phyloP scores from a whole-genome alignment of 2,888 invertebrate species.

The Habrosyne pyritoides region DNA sequence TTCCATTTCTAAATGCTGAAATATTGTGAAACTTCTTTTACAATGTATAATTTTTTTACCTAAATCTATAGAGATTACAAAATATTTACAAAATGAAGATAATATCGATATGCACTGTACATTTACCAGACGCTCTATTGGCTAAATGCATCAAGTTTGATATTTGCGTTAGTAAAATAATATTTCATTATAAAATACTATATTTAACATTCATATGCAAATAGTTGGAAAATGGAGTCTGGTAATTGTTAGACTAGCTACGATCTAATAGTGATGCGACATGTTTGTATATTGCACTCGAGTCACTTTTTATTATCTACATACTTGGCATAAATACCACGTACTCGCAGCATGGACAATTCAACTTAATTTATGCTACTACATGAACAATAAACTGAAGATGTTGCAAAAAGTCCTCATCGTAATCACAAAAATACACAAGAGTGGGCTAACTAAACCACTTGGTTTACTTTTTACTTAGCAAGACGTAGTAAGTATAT shows the following conservation, averaged over 20 bases:
- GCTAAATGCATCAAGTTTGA: constrained; percentile 46
- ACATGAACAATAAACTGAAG: no score
- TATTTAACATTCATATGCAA: constrained; percentile 10
- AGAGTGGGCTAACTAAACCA: not conserved
- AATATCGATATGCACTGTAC: constrained; percentile 74
- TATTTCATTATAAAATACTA: not conserved
- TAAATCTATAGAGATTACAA: constrained; percentile 55
- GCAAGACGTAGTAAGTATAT: not conserved
- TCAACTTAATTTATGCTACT: no score
- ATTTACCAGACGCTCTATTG: constrained; percentile 59
- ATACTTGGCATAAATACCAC: no score
- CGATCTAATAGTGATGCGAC: constrained; percentile 15
- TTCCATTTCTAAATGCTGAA: constrained; percentile 65
- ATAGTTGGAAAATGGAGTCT: constrained; percentile 36
- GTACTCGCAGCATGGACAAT: no score
- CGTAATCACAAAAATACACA: not conserved
- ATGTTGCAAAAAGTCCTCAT: not conserved
- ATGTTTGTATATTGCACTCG: constrained; percentile 14
- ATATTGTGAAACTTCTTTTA: constrained; percentile 56
- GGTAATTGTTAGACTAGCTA: constrained; percentile 56
- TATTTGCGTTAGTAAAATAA: not conserved
- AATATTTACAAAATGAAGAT: constrained; percentile 77
- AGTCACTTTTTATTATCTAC: not conserved
- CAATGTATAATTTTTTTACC: constrained; percentile 42
- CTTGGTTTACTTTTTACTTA: not conserved